Conservation (phyloP, 1,140 invertebrate genomes). For the Coenobita brevimanus region DNA sequence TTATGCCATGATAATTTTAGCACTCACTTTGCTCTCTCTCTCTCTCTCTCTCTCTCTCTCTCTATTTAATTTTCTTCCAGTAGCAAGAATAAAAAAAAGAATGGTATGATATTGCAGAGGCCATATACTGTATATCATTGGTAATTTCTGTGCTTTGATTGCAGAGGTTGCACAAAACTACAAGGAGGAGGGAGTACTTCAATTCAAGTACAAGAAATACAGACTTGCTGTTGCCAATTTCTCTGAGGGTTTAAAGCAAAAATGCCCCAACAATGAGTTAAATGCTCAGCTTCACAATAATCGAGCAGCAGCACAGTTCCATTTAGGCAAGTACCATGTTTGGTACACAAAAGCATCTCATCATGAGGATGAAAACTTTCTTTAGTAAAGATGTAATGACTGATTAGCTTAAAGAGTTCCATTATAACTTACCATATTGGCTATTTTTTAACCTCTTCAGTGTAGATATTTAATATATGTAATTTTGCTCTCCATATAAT, state of each 20-base stretch:
- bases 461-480: too few relatives aligned
- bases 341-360: background rate
- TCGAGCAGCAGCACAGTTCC: slow-evolving; percentile 89
- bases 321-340: slow-evolving; percentile 82
- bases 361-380: background rate
- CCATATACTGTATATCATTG: too few relatives aligned
- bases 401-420: background rate
- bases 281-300: slow-evolving; percentile 93
- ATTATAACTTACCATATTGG: too few relatives aligned
- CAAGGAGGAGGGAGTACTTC: slow-evolving; percentile 97
- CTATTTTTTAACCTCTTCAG: too few relatives aligned
- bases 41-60: too few relatives aligned
- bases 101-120: too few relatives aligned
- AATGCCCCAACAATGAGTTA: slow-evolving; percentile 83
- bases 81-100: too few relatives aligned
- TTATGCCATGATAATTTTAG: too few relatives aligned
- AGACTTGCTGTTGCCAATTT: slow-evolving; percentile 89
- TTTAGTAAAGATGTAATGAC: background rate
- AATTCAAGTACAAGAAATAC: slow-evolving; percentile 97
- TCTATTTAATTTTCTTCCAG: too few relatives aligned
- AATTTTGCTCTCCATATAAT: too few relatives aligned
- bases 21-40: too few relatives aligned
- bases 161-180: slow-evolving; percentile 89
- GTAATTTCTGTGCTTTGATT: too few relatives aligned
- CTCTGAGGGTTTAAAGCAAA: slow-evolving; percentile 89